phyloP scores from a whole-genome alignment of 2,113 vertebrate species.

The Xiphophorus couchianus region DNA sequence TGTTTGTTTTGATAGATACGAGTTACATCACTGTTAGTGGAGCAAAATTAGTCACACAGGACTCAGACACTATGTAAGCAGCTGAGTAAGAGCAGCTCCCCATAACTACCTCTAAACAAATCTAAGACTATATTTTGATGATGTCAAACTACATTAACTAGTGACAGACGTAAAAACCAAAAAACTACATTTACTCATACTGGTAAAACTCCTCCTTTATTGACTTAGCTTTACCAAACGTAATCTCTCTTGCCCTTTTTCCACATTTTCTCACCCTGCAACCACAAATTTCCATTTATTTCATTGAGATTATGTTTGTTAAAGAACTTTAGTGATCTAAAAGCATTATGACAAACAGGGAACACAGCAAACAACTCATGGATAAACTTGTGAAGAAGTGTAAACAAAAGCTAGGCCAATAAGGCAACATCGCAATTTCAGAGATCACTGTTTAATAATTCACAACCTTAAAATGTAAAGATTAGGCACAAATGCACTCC shows the following conservation, averaged over 20 bases:
- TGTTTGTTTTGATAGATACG: background rate
- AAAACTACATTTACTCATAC: constrained; percentile 23
- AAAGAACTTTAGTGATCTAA: background rate
- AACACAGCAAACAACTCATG: too few species aligned
- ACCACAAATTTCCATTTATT: background rate
- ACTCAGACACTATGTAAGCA: constrained; percentile 24
- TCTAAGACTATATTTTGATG: constrained; percentile 8
- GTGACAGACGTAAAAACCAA: constrained; percentile 23
- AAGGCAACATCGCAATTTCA: too few species aligned
- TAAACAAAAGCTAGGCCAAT: too few species aligned
- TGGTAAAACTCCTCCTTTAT: background rate
- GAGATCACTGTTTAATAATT: too few species aligned
- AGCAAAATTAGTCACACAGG: background rate
- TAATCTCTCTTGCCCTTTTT: background rate
- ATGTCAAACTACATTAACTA: constrained; percentile 11
- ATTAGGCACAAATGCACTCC: too few species aligned
- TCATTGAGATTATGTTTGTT: background rate
- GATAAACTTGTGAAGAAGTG: too few species aligned
- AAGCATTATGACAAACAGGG: too few species aligned
- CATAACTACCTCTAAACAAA: constrained; percentile 58
- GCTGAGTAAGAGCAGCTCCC: background rate
- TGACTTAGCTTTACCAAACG: background rate
- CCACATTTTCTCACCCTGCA: background rate
- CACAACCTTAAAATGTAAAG: too few species aligned
- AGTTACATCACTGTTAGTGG: constrained; percentile 7